Percentiles rank a stretch among this genome's conserved stretches.
phyloP scores from a whole-genome alignment of 2,113 vertebrate species.

The Rafetus swinhoei region DNA sequence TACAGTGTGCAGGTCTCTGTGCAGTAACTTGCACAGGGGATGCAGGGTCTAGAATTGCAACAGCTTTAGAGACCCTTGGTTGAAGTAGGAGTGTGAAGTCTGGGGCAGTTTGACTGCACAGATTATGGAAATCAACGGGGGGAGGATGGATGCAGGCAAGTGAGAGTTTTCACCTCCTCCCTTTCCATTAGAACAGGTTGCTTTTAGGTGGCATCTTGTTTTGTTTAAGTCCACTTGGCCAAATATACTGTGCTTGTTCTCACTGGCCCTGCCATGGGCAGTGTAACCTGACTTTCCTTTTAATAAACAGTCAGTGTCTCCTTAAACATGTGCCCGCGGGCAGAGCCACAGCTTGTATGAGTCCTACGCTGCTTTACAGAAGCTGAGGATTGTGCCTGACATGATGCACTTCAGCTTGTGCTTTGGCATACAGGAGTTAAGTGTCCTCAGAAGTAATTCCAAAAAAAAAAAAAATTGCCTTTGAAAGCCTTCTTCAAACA shows the following conservation, averaged over 20 bases:
- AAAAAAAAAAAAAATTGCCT: background rate
- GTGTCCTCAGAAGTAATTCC: background rate
- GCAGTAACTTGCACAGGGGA: background rate
- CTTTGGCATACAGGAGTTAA: background rate
- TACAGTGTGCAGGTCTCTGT: background rate
- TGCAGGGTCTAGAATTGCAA: background rate
- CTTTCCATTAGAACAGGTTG: background rate
- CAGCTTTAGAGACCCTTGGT: background rate
- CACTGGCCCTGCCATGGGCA: background rate
- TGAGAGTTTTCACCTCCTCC: background rate
- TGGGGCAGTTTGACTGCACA: background rate
- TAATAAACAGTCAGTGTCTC: background rate
- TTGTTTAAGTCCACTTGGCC: background rate
- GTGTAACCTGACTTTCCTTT: background rate
- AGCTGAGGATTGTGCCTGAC: accelerated
- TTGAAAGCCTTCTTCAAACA: constrained; percentile 28
- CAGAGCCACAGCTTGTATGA: background rate
- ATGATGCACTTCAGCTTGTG: background rate
- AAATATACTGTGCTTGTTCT: background rate
- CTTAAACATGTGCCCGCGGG: background rate
- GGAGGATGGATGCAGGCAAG: background rate
- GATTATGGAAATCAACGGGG: background rate
- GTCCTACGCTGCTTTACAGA: background rate
- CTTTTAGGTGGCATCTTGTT: background rate
- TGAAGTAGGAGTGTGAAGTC: background rate